Percentiles rank a stretch among this genome's conserved stretches.
Conservation (phyloP, 2,888 invertebrate genomes). For the Alcis repandata region DNA sequence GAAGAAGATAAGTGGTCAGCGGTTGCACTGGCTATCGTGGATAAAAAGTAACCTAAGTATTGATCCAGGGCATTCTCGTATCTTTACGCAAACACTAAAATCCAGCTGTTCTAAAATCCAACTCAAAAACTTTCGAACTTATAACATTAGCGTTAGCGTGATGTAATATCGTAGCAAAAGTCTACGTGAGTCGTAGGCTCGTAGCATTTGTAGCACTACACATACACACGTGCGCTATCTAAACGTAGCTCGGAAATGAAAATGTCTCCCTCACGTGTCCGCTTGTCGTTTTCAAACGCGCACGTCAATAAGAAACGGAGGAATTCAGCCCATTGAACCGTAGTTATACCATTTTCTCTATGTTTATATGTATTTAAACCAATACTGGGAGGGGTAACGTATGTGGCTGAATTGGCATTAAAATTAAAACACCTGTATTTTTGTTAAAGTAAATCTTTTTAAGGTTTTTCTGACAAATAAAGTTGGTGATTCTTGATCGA, state of each 20-base stretch:
- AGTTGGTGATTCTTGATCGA: neutral
- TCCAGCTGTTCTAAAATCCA: no score
- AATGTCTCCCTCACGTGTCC: conserved; percentile 55
- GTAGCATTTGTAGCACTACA: conserved; percentile 22
- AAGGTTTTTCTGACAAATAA: neutral
- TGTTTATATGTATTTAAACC: conserved; percentile 4
- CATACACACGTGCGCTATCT: conserved; percentile 1
- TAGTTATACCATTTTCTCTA: neutral
- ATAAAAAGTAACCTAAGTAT: no score
- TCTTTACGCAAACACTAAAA: no score
- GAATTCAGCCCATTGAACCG: conserved; percentile 22
- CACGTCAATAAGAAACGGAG: conserved; percentile 34
- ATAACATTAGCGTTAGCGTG: no score
- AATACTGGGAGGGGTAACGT: neutral
- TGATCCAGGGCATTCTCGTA: no score
- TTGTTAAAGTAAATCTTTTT: neutral
- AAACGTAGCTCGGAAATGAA: conserved; percentile 50
- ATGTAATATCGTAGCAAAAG: conserved; percentile 2
- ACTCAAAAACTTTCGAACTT: no score
- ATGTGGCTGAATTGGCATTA: neutral
- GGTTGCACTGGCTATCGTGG: no score
- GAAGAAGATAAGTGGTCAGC: no score
- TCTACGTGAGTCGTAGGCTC: conserved; percentile 14
- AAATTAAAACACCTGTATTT: neutral
- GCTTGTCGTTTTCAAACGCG: conserved; percentile 52